Evolutionary conservation across 2,888 invertebrate species (phyloP).

Genomic region (Lamellibrachia columna): DNA sequence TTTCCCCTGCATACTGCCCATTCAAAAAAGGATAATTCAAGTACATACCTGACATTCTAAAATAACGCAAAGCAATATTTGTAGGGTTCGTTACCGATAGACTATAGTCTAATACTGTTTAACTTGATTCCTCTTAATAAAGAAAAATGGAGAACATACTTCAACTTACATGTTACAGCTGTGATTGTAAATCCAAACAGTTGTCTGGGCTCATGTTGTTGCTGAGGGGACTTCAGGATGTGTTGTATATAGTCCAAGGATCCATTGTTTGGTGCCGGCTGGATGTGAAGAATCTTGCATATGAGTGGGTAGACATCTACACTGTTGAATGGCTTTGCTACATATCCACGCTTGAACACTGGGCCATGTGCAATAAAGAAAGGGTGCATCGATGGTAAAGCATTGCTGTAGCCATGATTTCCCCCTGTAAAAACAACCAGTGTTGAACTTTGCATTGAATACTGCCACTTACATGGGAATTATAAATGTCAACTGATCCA

Average conservation of each 20-base stretch:
- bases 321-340: constrained; percentile 53
- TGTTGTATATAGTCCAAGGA: constrained; percentile 42
- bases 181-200: not conserved
- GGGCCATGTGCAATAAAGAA: constrained; percentile 77
- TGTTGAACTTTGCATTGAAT: no score
- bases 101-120: no score
- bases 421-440: constrained; percentile 47
- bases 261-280: constrained; percentile 60
- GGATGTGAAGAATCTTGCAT: constrained; percentile 56
- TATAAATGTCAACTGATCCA: not conserved
- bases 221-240: constrained; percentile 21
- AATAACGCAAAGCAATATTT: not conserved
- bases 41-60: not conserved
- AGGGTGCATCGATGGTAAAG: constrained; percentile 73
- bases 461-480: not conserved
- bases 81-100: no score
- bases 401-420: constrained; percentile 67
- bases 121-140: no score
- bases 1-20: not conserved
- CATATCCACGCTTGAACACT: constrained; percentile 53
- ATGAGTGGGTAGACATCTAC: constrained; percentile 63
- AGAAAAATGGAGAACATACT: no score
- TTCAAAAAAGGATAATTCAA: not conserved
- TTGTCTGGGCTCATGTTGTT: not conserved
- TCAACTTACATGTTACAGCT: not conserved